Evolutionary conservation across 53 echinoderm and acorn worm species (phyloP), one percentile per base, ranked within the genome.

Genomic region (Patiria pectinifera): DNA sequence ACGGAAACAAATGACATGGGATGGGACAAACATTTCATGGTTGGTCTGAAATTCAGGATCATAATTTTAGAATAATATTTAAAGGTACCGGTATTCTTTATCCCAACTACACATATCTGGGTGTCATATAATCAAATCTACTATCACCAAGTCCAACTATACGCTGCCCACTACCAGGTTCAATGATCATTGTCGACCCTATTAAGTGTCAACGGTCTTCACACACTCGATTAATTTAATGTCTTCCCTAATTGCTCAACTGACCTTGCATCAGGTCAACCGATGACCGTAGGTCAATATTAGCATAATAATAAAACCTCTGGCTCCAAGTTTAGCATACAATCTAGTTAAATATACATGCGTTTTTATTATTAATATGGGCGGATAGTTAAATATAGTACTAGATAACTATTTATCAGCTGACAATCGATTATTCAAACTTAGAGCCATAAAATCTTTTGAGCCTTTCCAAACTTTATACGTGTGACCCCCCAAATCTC

Each of bases 261-360:
- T 69, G 69, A 85, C 85, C 85, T 85, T 66, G 62, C 85, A 63
- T 63, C 8, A 85, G 85, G 85, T 85, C 85, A 85, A 66, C 44
- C 2, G 43, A 16, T 63, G 85, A 85, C 66, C 85, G 45, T 85
- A 66, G 66, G 69, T 85, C 85, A 85, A 66, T 45, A 63, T 44
- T 22, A 45, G 69, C 66, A 44, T 63, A 8, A 62, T 60, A 44
- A 7, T 53, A 85, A 85, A 60, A 23, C 59, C 69, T 21, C 13
- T 45, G 12, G 18, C 15, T 45, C 44, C 16, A 21, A 6, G 60
- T 61, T 21, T 83, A 59, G 69, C 62, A 85, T 85, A 85, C 85
- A 85, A 85, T 85, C 69, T 69, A 62, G 9, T 4, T 11, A 58
- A 49, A 44, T 82, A 15, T 24, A 16, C 15, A 14, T 60, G 16